Evolutionary conservation across 1,140 invertebrate species (phyloP).

Genomic region (Hermetia illucens): DNA sequence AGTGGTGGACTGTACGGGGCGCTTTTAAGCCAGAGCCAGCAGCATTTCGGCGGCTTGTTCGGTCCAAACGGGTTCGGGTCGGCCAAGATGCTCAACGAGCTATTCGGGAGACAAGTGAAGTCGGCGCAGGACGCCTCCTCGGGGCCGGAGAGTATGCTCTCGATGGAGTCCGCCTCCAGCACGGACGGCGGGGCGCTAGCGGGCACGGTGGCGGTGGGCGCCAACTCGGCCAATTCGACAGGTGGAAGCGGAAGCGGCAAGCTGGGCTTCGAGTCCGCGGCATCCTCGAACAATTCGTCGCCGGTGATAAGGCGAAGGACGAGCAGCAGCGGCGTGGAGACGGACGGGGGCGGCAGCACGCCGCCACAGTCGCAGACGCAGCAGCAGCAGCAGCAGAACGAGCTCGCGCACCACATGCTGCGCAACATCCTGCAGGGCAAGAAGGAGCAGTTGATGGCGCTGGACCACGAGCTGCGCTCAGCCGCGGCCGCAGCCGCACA

Average conservation of each 20-base stretch:
- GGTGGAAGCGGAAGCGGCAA: constrained; percentile 10
- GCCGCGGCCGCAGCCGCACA: constrained; percentile 25
- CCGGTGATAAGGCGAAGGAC: constrained; percentile 18
- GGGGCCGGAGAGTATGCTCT: constrained; percentile 32
- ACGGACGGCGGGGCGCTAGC: constrained; percentile 15
- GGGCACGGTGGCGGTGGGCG: constrained; percentile 14
- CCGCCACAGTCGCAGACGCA: constrained; percentile 25
- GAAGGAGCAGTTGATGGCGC: constrained; percentile 53
- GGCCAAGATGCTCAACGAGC: constrained; percentile 72
- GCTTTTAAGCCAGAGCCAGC: constrained; percentile 55
- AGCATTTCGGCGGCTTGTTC: constrained; percentile 59
- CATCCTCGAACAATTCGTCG: constrained; percentile 6
- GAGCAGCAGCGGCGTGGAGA: constrained; percentile 9
- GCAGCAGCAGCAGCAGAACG: constrained; percentile 37
- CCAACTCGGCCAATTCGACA: constrained; percentile 20
- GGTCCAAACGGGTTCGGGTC: constrained; percentile 57
- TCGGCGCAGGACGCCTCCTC: constrained; percentile 50
- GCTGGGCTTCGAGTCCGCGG: constrained; percentile 11
- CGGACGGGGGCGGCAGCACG: constrained; percentile 15
- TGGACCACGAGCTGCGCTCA: constrained; percentile 42
- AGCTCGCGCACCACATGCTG: constrained; percentile 66
- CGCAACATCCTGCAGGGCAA: constrained; percentile 71
- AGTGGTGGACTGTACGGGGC: constrained; percentile 68
- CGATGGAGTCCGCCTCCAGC: constrained; percentile 29
- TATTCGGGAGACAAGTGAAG: constrained; percentile 60